These are phyloP conservation scores for Oryzaephilus surinamensis DNA, from an alignment of 1,140 invertebrate genomes.

Conservation along the genomic window DNA sequence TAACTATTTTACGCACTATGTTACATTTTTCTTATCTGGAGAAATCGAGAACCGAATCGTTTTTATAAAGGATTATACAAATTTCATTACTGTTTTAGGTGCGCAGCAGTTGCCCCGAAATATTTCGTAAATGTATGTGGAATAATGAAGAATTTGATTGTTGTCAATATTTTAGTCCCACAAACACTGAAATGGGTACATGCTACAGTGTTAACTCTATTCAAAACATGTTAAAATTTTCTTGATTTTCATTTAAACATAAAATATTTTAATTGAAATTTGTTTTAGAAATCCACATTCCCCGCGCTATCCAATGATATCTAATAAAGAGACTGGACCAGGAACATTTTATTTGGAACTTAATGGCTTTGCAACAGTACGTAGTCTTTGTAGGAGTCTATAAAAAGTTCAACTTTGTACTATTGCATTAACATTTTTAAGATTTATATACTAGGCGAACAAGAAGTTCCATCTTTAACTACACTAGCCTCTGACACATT, in stretches of 20 bases:
- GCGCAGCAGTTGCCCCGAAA: constrained; percentile 45
- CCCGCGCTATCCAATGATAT: constrained; percentile 35
- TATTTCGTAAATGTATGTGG: constrained; percentile 50
- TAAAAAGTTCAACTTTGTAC: too few relatives aligned
- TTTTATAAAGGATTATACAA: too few relatives aligned
- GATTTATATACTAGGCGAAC: constrained; percentile 49
- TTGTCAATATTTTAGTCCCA: constrained; percentile 49
- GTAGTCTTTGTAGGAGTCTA: too few relatives aligned
- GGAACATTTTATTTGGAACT: constrained; percentile 46
- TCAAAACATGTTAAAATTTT: constrained; percentile 38
- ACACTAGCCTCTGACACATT: constrained; percentile 46
- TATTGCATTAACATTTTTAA: too few relatives aligned
- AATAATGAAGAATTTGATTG: constrained; percentile 49
- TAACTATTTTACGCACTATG: too few relatives aligned
- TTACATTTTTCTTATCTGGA: too few relatives aligned
- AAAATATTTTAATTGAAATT: too few relatives aligned
- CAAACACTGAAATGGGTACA: constrained; percentile 53
- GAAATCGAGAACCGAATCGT: too few relatives aligned
- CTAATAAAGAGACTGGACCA: constrained; percentile 45
- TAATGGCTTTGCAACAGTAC: constrained; percentile 42
- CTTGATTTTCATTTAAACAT: too few relatives aligned
- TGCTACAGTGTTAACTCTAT: constrained; percentile 55
- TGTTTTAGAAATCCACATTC: constrained; percentile 12
- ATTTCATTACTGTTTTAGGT: too few relatives aligned
- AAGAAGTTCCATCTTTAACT: constrained; percentile 52